phyloP scores from a whole-genome alignment of 2,888 invertebrate genomes.

The Ceraclea dissimilis region DNA sequence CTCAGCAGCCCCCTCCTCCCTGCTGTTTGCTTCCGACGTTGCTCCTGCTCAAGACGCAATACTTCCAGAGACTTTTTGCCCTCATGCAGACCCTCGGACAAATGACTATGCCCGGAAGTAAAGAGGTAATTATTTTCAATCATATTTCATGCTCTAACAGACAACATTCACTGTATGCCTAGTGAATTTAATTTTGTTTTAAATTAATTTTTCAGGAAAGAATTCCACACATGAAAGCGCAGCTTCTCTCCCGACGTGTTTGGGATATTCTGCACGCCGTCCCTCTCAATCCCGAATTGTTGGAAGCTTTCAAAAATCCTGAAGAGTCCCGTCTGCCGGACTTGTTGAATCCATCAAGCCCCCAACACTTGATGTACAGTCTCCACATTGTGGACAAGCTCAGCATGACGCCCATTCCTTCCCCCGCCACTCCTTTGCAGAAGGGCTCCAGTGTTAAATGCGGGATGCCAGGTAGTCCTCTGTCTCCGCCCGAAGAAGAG shows the following conservation, averaged over 20 bases:
- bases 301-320: slow-evolving; percentile 77
- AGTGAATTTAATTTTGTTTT: too few relatives aligned
- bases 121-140: slow-evolving; percentile 41
- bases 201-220: slow-evolving; percentile 49
- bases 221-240: slow-evolving; percentile 78
- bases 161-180: too few relatives aligned
- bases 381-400: slow-evolving; percentile 76
- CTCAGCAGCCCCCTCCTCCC: slow-evolving; percentile 79
- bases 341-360: slow-evolving; percentile 78
- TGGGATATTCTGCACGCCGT: slow-evolving; percentile 92
- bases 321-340: slow-evolving; percentile 61
- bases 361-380: slow-evolving; percentile 93
- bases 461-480: slow-evolving; percentile 5
- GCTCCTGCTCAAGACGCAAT: slow-evolving; percentile 72
- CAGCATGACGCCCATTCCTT: slow-evolving; percentile 9
- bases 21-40: slow-evolving; percentile 80
- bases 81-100: slow-evolving; percentile 85
- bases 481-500: slow-evolving; percentile 30
- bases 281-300: slow-evolving; percentile 80
- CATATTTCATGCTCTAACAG: too few relatives aligned
- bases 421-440: slow-evolving; percentile 11
- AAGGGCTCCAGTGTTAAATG: slow-evolving; percentile 19
- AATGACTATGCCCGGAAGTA: slow-evolving; percentile 71
- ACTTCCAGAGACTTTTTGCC: slow-evolving; percentile 85
- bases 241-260: slow-evolving; percentile 80